Evolutionary conservation across 2,113 vertebrate genomes (phyloP).

Genomic region (Terrapene triunguis): DNA sequence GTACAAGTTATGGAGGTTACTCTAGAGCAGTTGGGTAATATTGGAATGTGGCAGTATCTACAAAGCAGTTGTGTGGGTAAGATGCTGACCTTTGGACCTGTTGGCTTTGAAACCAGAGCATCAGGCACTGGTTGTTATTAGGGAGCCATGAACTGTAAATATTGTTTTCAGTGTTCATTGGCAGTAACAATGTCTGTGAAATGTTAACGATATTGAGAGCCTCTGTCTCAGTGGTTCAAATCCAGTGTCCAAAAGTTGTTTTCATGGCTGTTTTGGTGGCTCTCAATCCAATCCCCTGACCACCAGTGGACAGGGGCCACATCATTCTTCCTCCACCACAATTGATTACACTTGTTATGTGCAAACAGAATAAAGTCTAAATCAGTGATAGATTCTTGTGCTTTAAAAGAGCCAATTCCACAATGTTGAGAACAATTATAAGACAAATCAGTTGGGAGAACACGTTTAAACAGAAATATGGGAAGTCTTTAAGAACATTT

Average conservation of each 20-base stretch:
- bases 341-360: neutral
- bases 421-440: neutral
- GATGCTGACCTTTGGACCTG: neutral
- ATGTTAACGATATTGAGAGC: neutral
- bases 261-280: neutral
- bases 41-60: slow-evolving; percentile 86
- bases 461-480: neutral
- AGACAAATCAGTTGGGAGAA: neutral
- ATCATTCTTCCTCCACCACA: neutral
- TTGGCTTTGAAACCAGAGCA: neutral
- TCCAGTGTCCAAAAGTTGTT: neutral
- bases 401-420: neutral
- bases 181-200: neutral
- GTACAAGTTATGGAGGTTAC: slow-evolving; percentile 83
- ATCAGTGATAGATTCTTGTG: neutral
- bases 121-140: neutral
- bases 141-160: neutral
- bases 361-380: neutral
- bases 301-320: neutral
- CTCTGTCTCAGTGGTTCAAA: neutral
- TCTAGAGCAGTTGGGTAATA: slow-evolving; percentile 86
- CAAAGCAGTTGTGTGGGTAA: slow-evolving; percentile 82
- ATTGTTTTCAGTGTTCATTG: accelerated
- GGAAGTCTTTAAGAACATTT: no score
- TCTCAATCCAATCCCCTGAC: neutral